These are phyloP conservation scores for Falco columbarius DNA, from an alignment of 2,797 vertebrate species.

Conservation along the genomic window DNA sequence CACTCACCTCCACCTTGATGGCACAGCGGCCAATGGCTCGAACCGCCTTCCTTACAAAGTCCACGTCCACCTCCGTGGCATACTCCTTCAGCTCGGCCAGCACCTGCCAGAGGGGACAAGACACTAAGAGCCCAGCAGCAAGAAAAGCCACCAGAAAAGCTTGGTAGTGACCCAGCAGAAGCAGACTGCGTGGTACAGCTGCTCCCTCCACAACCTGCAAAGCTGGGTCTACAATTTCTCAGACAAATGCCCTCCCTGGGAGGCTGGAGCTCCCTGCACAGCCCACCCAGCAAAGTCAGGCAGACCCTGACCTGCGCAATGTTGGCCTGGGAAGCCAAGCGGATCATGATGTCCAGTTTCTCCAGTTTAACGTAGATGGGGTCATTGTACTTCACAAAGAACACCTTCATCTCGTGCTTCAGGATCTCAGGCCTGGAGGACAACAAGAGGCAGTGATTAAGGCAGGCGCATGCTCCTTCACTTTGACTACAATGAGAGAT, in stretches of 20 bases:
- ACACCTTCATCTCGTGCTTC: conserved; percentile 99
- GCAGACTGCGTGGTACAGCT: background rate
- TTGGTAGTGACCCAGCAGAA: background rate
- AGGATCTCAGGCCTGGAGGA: conserved; percentile 90
- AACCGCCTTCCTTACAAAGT: conserved; percentile 96
- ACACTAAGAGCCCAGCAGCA: background rate
- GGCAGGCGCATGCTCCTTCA: rapidly evolving
- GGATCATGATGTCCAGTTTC: conserved; percentile 99
- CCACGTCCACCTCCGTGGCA: conserved; percentile 96
- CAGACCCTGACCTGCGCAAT: conserved; percentile 89
- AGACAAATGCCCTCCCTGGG: rapidly evolving
- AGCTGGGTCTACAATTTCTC: no score
- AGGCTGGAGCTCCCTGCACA: rapidly evolving
- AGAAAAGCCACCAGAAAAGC: background rate
- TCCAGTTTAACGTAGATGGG: conserved; percentile 98
- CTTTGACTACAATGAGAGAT: background rate
- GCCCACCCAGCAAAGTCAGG: background rate
- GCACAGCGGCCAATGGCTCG: conserved; percentile 96
- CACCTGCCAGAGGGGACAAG: conserved; percentile 77
- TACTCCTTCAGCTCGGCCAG: conserved; percentile 97
- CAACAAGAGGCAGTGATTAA: rapidly evolving
- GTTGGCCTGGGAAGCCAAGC: conserved; percentile 97
- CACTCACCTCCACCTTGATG: conserved; percentile 96
- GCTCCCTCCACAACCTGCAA: rapidly evolving
- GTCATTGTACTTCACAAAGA: conserved; percentile 98